Evolutionary conservation across 2,888 invertebrate species (phyloP), one percentile per base, ranked within the genome.

Genomic region (Hypolimnas misippus): DNA sequence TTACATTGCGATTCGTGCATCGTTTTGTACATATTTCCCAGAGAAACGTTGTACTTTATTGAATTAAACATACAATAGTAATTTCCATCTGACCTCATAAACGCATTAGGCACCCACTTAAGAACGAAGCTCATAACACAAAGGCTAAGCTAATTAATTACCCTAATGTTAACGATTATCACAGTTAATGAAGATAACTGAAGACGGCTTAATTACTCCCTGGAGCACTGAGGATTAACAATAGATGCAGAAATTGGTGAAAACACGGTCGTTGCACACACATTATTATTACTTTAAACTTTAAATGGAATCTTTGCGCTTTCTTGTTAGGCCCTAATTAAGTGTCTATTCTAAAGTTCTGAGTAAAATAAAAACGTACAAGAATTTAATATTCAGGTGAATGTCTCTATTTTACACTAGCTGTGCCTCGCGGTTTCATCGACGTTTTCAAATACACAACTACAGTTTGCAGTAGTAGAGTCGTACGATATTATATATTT

Each of bases 131-230:
- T 21, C 44, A 19, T 46, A 46, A 42, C 42, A 42, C 42, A 42
- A 17, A 17, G 44, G 44, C 44, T 46, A 46, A 46, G 44, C 44
- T 46, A 46, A 46, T 46, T 46, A 46, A 46, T 21, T 46, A 46
- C 12, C 44, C 21, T 21, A 46, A 46, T 46, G 44, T 46, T 46
- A 46, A 46, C 44, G 44, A 46, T 46, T 46, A 46, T 46, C 44
- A 46, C 44, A 5, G 44, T 46, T 46, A 46, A 46, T 46, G 44
- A 46, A 46, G 44, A 46, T 46, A 46, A 46, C 44, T 17, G 44
- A 46, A 17, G 44, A 46, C 44, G 21, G 44, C 44, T 46, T 46
- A 46, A 46, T 46, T 46, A 46, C 44, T 46, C 44, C 19, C 44
- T 19, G n/a, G 10, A 17, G 44, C 44, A 21, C 19, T 21, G 21